phyloP scores from a whole-genome alignment of 2,888 invertebrate genomes.

The Diabrotica balteata region DNA sequence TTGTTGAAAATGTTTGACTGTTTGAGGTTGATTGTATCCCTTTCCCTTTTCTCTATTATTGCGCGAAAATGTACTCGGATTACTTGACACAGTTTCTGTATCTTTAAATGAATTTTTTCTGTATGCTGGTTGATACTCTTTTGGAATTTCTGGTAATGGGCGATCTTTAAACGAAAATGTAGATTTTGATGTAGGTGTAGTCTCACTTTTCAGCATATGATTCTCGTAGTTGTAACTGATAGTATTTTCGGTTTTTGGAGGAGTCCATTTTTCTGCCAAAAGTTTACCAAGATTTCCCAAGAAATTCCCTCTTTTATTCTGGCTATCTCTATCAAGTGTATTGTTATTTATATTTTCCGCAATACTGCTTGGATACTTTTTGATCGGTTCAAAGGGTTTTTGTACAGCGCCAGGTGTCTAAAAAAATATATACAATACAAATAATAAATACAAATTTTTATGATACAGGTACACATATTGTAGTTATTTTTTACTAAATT shows the following conservation, averaged over 20 bases:
- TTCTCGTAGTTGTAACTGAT: constrained; percentile 11
- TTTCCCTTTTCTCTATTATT: neutral
- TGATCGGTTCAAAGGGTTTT: too few relatives aligned
- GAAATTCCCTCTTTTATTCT: too few relatives aligned
- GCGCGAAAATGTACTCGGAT: neutral
- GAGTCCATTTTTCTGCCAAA: constrained; percentile 3
- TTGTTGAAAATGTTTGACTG: neutral
- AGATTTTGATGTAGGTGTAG: neutral
- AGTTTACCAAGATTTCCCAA: constrained; percentile 20
- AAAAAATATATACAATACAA: too few relatives aligned
- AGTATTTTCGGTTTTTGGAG: neutral
- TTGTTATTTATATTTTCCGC: too few relatives aligned
- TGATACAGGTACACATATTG: too few relatives aligned
- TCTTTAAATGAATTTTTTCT: neutral
- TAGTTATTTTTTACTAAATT: too few relatives aligned
- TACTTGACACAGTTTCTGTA: neutral
- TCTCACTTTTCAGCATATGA: constrained; percentile 13
- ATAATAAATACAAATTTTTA: too few relatives aligned
- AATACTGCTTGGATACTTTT: too few relatives aligned
- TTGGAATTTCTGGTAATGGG: constrained; percentile 21
- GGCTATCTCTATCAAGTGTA: too few relatives aligned
- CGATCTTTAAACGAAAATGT: constrained; percentile 11
- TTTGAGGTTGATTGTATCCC: neutral
- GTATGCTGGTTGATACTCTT: neutral
- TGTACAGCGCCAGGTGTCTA: too few relatives aligned